Percentiles rank a stretch among this genome's conserved stretches.
These are phyloP conservation scores for Chloropsis cyanopogon DNA, from an alignment of 2,113 vertebrate species.

Conservation along the genomic window DNA sequence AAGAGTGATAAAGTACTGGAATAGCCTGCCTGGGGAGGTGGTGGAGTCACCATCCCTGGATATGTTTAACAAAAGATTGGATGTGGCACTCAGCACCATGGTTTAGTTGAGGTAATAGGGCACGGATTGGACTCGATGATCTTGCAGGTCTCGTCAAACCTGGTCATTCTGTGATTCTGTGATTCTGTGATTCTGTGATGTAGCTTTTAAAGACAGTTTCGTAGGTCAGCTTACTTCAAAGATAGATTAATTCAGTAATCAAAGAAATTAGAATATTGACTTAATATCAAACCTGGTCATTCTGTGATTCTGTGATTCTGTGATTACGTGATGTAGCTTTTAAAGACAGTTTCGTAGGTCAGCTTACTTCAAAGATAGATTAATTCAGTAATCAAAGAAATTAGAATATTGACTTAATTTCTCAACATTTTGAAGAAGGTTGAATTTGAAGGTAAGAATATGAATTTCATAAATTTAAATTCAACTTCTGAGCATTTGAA, in stretches of 20 bases:
- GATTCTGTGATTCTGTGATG: no score
- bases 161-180: no score
- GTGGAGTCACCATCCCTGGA: not conserved
- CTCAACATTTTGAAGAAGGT: not conserved
- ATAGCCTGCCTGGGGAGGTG: accelerated
- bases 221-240: not conserved
- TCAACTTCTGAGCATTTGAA: not conserved
- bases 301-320: no score
- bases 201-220: not conserved
- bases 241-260: not conserved
- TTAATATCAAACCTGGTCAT: no score
- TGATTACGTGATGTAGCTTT: not conserved
- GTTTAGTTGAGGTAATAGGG: not conserved
- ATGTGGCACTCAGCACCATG: not conserved
- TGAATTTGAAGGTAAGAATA: not conserved
- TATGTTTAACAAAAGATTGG: no score
- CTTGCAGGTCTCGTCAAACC: not conserved
- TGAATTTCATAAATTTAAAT: not conserved
- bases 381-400: not conserved
- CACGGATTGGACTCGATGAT: not conserved
- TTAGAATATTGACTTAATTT: not conserved
- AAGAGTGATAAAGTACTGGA: not conserved
- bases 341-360: not conserved
- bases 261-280: not conserved
- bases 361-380: not conserved